These are phyloP conservation scores for Scolopax mira DNA, from an alignment of 2,113 vertebrate genomes.

Conservation along the genomic window DNA sequence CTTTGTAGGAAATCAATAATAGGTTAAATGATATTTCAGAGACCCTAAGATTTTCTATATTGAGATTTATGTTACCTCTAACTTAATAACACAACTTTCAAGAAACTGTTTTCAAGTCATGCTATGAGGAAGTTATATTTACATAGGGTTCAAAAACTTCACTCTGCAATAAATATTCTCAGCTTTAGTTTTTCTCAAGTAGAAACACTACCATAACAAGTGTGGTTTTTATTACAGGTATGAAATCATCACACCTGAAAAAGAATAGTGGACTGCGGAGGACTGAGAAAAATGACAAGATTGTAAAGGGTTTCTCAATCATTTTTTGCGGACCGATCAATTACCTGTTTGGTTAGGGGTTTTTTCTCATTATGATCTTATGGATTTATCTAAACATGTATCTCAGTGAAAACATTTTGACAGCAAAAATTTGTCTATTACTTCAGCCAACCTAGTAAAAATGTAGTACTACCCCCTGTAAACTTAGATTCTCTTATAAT, in stretches of 20 bases:
- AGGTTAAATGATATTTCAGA: neutral
- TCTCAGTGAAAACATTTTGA: neutral
- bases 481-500: neutral
- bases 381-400: neutral
- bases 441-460: neutral
- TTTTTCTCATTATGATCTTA: neutral
- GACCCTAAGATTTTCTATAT: neutral
- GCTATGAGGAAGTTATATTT: neutral
- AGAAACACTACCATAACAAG: neutral
- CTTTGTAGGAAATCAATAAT: neutral
- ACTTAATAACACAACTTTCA: too few species aligned
- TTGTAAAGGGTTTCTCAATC: neutral
- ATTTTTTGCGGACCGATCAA: neutral
- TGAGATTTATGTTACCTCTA: neutral
- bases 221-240: neutral
- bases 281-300: neutral
- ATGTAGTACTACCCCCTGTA: neutral
- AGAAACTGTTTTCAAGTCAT: too few species aligned
- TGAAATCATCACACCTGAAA: neutral
- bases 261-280: neutral
- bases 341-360: too few species aligned
- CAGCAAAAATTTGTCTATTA: neutral
- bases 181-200: neutral
- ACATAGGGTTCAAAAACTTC: neutral
- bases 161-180: neutral